Percentiles rank a stretch among this genome's conserved stretches.
Evolutionary conservation across 2,888 invertebrate genomes (phyloP).

Genomic region (Escarpia spicata): DNA sequence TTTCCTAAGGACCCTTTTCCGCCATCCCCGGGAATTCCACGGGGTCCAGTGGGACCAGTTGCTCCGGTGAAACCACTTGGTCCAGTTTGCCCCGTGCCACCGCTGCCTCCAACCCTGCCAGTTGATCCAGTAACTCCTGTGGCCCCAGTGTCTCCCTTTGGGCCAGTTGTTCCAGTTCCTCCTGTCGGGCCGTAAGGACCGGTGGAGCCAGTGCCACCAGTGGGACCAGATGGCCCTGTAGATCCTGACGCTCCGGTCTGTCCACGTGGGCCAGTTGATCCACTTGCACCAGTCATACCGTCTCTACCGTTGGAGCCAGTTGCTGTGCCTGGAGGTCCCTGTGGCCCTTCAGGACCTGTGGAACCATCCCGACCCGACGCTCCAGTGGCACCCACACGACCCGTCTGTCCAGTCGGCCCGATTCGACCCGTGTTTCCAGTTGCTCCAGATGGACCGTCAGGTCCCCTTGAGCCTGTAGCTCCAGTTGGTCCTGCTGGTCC

Average conservation of each 20-base stretch:
- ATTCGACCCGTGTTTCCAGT: conserved; percentile 27
- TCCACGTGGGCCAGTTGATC: conserved; percentile 33
- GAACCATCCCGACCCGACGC: conserved; percentile 20
- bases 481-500: conserved; percentile 14
- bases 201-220: not conserved
- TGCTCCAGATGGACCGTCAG: conserved; percentile 21
- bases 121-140: conserved; percentile 27
- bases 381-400: conserved; percentile 17
- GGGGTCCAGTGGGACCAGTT: not conserved
- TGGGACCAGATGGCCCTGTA: conserved; percentile 1
- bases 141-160: conserved; percentile 69
- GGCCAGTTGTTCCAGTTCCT: conserved; percentile 33
- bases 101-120: conserved; percentile 20
- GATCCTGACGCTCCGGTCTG: conserved; percentile 43
- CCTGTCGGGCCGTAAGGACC: conserved; percentile 25
- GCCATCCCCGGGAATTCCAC: conserved; percentile 37
- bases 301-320: conserved; percentile 17
- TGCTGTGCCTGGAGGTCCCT: conserved; percentile 8
- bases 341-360: conserved; percentile 25
- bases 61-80: conserved; percentile 17
- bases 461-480: not conserved
- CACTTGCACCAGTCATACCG: conserved; percentile 14
- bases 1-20: conserved; percentile 42
- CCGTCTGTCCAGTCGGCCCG: conserved; percentile 22
- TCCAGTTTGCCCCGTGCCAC: not conserved